These are phyloP conservation scores for Drosophila insularis DNA, from an alignment of 1,140 invertebrate species.

Conservation along the genomic window DNA sequence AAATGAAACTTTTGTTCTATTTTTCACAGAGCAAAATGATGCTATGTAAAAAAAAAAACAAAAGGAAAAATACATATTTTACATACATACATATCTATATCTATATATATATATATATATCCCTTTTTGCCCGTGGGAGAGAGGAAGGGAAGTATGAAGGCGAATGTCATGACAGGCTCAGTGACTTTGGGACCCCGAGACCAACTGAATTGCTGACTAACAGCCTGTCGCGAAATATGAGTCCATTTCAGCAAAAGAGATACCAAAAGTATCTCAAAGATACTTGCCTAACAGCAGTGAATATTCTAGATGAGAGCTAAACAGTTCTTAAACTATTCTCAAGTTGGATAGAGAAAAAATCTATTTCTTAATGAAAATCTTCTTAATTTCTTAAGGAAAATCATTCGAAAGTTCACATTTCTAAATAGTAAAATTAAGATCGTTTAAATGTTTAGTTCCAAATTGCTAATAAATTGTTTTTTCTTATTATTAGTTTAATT, in stretches of 20 bases:
- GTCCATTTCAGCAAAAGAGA: slow-evolving; percentile 77
- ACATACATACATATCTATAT: slow-evolving; percentile 1
- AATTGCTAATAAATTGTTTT: no score
- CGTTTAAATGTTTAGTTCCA: no score
- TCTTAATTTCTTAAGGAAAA: no score
- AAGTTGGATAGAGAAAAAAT: no score
- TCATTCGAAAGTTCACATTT: no score
- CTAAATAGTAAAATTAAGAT: no score
- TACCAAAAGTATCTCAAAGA: slow-evolving; percentile 32
- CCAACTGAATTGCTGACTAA: slow-evolving; percentile 80
- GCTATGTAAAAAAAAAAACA: slow-evolving; percentile 59
- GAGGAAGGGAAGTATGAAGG: slow-evolving; percentile 46
- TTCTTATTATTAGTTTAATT: no score
- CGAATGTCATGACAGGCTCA: slow-evolving; percentile 80
- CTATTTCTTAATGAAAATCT: no score
- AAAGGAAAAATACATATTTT: slow-evolving; percentile 30
- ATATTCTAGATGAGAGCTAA: background rate
- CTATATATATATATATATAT: slow-evolving; percentile 41
- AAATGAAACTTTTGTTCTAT: slow-evolving; percentile 81
- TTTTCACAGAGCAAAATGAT: slow-evolving; percentile 70
- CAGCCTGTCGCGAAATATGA: slow-evolving; percentile 81
- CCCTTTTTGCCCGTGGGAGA: background rate
- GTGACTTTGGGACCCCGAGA: slow-evolving; percentile 68
- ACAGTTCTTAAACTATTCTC: no score
- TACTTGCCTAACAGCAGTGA: slow-evolving; percentile 21